phyloP scores from a whole-genome alignment of 2,888 invertebrate species.

The Conchocele bisecta region DNA sequence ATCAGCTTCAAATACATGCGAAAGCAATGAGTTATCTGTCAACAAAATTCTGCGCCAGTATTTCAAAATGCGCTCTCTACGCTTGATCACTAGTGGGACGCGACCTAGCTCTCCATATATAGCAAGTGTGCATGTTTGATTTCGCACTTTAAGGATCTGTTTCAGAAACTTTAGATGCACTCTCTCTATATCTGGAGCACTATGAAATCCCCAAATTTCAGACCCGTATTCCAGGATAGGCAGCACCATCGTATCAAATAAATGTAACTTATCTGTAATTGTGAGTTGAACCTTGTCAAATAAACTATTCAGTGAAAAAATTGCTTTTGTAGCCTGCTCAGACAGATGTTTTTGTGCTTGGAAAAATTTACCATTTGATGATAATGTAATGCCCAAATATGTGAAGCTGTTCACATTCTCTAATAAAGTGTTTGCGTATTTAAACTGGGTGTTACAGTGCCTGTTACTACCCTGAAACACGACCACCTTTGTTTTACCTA shows the following conservation, averaged over 20 bases:
- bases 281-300: no score
- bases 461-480: conserved; percentile 5
- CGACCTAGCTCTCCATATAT: conserved; percentile 23
- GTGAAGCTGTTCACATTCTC: no score
- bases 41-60: conserved; percentile 13
- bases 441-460: not conserved
- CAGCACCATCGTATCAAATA: conserved; percentile 14
- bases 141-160: conserved; percentile 7
- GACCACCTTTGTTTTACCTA: conserved; percentile 9
- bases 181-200: conserved; percentile 16
- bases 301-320: no score
- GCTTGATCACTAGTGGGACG: not conserved
- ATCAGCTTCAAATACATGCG: no score
- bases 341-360: no score
- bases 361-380: no score
- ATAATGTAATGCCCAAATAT: no score
- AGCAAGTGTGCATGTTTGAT: not conserved
- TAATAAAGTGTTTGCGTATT: not conserved
- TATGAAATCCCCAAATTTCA: conserved; percentile 29
- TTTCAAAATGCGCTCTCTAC: conserved; percentile 11
- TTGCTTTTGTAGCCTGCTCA: no score
- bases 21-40: no score
- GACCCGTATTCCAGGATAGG: conserved; percentile 9
- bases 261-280: no score
- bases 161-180: conserved; percentile 20